phyloP scores from a whole-genome alignment of 2,113 vertebrate genomes.

The Carlito syrichta region DNA sequence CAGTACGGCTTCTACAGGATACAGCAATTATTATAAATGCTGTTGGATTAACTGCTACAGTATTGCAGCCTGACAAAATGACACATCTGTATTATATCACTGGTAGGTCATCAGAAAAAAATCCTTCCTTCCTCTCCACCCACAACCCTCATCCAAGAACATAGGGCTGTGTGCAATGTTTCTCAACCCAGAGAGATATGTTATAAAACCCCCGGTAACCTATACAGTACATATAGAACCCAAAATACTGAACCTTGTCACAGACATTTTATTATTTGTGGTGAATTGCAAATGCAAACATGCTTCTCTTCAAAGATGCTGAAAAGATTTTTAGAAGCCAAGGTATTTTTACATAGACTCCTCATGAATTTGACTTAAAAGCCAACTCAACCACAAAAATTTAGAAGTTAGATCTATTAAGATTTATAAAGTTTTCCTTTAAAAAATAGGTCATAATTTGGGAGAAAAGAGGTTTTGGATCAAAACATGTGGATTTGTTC shows the following conservation, averaged over 20 bases:
- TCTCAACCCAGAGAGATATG: slow-evolving; percentile 1
- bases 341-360: slow-evolving; percentile 21
- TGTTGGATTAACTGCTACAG: slow-evolving; percentile 63
- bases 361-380: slow-evolving; percentile 35
- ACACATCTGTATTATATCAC: slow-evolving; percentile 69
- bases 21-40: slow-evolving; percentile 64
- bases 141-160: slow-evolving; percentile 16
- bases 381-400: slow-evolving; percentile 1
- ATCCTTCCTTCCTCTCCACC: not conserved
- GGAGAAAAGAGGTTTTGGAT: not conserved
- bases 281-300: not conserved
- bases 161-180: not conserved
- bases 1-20: slow-evolving; percentile 60
- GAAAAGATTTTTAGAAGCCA: slow-evolving; percentile 7
- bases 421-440: slow-evolving; percentile 5
- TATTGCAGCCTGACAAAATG: slow-evolving; percentile 60
- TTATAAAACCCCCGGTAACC: not conserved
- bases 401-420: slow-evolving; percentile 19
- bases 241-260: not conserved
- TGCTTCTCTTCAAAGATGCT: not conserved
- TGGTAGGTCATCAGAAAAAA: slow-evolving; percentile 55
- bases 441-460: not conserved
- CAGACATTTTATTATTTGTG: not conserved
- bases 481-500: not conserved
- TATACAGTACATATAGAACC: not conserved